Conservation (phyloP, 1,140 invertebrate species). For the Diprion similis region DNA sequence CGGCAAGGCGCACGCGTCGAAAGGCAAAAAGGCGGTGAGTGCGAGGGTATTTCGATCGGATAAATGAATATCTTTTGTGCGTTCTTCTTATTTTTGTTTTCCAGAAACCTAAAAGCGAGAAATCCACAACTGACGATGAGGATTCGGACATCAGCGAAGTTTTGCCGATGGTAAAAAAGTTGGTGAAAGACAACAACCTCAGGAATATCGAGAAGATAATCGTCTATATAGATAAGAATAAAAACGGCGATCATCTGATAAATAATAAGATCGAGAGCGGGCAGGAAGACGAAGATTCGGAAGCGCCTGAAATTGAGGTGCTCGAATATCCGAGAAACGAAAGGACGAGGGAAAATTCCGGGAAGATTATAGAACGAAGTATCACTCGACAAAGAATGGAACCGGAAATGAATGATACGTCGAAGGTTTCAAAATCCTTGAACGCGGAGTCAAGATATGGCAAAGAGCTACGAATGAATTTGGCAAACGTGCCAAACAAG, state of each 20-base stretch:
- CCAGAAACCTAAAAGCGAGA: no score
- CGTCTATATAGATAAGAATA: slow-evolving; percentile 31
- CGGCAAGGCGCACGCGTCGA: no score
- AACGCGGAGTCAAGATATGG: neutral
- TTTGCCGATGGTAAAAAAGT: slow-evolving; percentile 24
- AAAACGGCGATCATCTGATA: slow-evolving; percentile 17
- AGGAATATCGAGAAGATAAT: slow-evolving; percentile 32
- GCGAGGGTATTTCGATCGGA: no score
- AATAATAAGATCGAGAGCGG: neutral
- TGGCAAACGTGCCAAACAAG: slow-evolving; percentile 18
- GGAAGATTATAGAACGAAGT: neutral
- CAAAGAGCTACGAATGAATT: slow-evolving; percentile 27
- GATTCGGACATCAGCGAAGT: slow-evolving; percentile 4
- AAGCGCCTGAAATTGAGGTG: neutral
- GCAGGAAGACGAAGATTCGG: slow-evolving; percentile 6
- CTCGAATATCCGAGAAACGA: neutral
- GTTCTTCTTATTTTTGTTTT: no score
- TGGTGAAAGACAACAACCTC: slow-evolving; percentile 28
- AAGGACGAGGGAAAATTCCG: neutral
- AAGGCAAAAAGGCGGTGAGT: no score
- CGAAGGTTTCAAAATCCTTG: neutral
- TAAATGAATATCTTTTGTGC: no score
- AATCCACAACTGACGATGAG: no score
- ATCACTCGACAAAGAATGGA: neutral
- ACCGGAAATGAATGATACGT: neutral